phyloP scores from a whole-genome alignment of 1,140 invertebrate genomes.

The Leptonema lineaticorne region DNA sequence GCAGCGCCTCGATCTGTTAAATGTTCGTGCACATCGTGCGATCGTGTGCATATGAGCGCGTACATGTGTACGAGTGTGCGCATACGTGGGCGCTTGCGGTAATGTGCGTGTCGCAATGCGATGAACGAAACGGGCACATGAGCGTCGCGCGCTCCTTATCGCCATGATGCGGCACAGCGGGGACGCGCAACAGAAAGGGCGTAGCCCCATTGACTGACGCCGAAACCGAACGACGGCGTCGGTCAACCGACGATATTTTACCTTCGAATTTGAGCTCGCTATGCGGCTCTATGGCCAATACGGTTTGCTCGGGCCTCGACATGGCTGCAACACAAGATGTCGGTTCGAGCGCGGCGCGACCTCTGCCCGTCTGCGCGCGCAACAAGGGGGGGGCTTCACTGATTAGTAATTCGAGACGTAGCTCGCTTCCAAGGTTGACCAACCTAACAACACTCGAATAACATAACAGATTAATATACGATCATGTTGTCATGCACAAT shows the following conservation, averaged over 20 bases:
- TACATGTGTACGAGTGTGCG: background rate
- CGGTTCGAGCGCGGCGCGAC: background rate
- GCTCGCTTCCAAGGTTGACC: no score
- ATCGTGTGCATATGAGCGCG: no score
- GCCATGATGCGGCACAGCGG: no score
- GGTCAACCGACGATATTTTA: background rate
- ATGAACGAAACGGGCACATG: background rate
- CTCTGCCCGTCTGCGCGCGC: conserved; percentile 5
- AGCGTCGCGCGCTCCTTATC: no score
- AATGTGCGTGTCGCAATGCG: background rate
- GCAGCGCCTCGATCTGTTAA: no score
- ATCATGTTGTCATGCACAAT: no score
- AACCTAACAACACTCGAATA: no score
- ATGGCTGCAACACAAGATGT: conserved; percentile 14
- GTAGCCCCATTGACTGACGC: background rate
- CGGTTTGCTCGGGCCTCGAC: conserved; percentile 13
- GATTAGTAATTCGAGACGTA: no score
- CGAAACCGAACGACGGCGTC: background rate
- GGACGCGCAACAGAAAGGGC: background rate
- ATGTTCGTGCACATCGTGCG: no score
- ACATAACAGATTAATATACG: no score
- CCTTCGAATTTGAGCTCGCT: conserved; percentile 38
- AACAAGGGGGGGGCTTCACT: no score
- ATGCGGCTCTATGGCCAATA: conserved; percentile 29
- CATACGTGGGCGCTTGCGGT: background rate